These are phyloP conservation scores for Rallus limicola DNA, from an alignment of 2,113 vertebrate genomes.

Conservation along the genomic window DNA sequence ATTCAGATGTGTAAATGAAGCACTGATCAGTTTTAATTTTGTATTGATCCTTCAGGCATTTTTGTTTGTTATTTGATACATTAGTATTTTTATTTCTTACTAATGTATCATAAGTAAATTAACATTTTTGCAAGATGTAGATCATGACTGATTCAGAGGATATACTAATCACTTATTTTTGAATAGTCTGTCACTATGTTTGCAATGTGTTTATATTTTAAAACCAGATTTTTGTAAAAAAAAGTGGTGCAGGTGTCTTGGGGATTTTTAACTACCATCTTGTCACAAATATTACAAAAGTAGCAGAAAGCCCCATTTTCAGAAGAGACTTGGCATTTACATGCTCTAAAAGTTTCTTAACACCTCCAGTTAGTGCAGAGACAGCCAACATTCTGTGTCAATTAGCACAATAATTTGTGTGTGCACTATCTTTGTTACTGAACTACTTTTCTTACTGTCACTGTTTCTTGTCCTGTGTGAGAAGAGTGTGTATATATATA, in stretches of 20 bases:
- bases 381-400: rapidly evolving
- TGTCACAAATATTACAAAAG: neutral
- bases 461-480: neutral
- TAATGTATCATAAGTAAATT: neutral
- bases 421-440: neutral
- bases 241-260: neutral
- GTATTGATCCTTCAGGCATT: neutral
- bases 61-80: neutral
- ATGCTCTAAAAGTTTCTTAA: neutral
- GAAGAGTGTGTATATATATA: neutral
- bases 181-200: neutral
- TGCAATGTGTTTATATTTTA: neutral
- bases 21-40: neutral
- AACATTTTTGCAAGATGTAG: neutral
- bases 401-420: neutral
- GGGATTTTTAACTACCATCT: neutral
- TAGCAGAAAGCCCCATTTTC: neutral
- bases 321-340: neutral
- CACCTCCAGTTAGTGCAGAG: neutral
- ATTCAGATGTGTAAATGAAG: neutral
- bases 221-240: neutral
- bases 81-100: neutral
- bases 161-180: neutral
- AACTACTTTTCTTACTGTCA: neutral
- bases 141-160: neutral